These are phyloP conservation scores for Plagodis pulveraria DNA, from an alignment of 2,888 invertebrate species.

Conservation along the genomic window DNA sequence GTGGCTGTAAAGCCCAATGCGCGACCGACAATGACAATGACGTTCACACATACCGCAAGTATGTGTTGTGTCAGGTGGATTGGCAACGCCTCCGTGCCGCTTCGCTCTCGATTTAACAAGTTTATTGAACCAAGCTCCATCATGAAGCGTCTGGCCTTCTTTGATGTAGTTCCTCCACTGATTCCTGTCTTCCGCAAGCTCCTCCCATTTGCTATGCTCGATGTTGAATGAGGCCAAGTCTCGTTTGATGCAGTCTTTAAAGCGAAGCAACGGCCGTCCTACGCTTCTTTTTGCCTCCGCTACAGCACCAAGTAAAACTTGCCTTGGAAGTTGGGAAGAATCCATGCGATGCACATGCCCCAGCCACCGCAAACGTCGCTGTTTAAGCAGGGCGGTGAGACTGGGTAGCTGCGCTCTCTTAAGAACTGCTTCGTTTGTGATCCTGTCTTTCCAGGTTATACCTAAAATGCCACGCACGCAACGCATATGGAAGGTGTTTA, in stretches of 20 bases:
- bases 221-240: not conserved
- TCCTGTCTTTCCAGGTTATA: constrained; percentile 5
- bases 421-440: constrained; percentile 1
- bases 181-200: no score
- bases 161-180: no score
- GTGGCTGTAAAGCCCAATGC: no score
- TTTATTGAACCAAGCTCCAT: no score
- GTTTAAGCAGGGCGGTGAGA: not conserved
- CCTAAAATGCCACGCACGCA: constrained; percentile 11
- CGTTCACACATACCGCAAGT: no score
- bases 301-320: not conserved
- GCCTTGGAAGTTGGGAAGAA: constrained; percentile 4
- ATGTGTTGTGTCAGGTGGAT: no score
- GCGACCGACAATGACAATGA: no score
- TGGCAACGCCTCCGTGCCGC: no score
- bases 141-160: no score
- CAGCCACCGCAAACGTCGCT: constrained; percentile 1
- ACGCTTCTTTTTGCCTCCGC: constrained; percentile 1
- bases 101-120: no score
- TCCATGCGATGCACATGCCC: constrained; percentile 9
- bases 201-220: no score
- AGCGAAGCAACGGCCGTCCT: not conserved
- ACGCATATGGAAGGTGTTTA: constrained; percentile 18
- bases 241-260: constrained; percentile 1
- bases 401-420: constrained; percentile 3